These are phyloP conservation scores for Caenorhabditis panamensis DNA, from an alignment of 2,888 invertebrate species.

Conservation along the genomic window DNA sequence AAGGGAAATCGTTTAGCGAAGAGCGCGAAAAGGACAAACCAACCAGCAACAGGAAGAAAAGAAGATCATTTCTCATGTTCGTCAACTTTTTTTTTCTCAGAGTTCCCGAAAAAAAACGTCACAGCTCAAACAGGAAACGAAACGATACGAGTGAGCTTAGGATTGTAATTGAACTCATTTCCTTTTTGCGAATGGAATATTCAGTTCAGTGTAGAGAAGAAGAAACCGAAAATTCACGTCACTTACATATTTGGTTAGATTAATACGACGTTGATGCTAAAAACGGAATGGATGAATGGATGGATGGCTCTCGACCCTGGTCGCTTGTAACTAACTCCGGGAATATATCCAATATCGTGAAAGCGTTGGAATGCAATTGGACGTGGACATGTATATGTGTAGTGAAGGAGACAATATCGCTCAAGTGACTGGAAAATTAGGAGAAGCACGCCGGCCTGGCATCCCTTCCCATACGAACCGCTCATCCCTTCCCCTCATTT, in stretches of 20 bases:
- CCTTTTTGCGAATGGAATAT: background rate
- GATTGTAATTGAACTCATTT: slow-evolving; percentile 2
- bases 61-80: slow-evolving; percentile 14
- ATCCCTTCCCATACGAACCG: slow-evolving; percentile 10
- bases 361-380: slow-evolving; percentile 51
- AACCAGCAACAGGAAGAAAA: background rate
- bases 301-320: background rate
- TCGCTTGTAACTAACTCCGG: slow-evolving; percentile 1
- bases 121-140: background rate
- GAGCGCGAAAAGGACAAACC: slow-evolving; percentile 1
- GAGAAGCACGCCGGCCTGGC: background rate
- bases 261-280: background rate
- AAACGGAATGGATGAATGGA: slow-evolving; percentile 4
- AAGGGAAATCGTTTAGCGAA: slow-evolving; percentile 26
- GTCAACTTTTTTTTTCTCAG: background rate
- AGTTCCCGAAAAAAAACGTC: background rate
- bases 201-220: too few relatives aligned
- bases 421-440: slow-evolving; percentile 52
- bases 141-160: background rate
- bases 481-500: slow-evolving; percentile 14
- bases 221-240: background rate
- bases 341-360: slow-evolving; percentile 37
- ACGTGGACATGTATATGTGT: slow-evolving; percentile 10
- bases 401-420: slow-evolving; percentile 43
- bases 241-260: background rate